These are phyloP conservation scores for Phymorhynchus buccinoides DNA, from an alignment of 1,140 invertebrate species.

Conservation along the genomic window DNA sequence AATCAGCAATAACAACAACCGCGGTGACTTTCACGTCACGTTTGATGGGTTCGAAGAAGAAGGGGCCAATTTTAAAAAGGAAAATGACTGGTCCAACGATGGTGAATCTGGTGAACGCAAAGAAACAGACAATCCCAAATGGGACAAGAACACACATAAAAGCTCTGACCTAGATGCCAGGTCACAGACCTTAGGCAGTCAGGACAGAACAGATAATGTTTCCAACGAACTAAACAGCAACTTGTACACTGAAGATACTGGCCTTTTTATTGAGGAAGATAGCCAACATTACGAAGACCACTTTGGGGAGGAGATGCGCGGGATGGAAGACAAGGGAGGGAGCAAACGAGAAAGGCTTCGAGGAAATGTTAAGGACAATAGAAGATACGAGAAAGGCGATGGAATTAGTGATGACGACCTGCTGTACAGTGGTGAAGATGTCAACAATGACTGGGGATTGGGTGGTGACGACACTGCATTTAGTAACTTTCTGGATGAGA, in stretches of 20 bases:
- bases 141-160: not conserved
- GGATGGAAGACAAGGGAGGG: too few species aligned
- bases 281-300: not conserved
- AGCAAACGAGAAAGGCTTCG: too few species aligned
- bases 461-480: too few species aligned
- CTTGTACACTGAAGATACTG: not conserved
- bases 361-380: too few species aligned
- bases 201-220: not conserved
- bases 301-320: not conserved
- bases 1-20: too few species aligned
- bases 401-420: not conserved
- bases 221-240: not conserved
- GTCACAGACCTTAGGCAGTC: not conserved
- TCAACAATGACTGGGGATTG: not conserved
- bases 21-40: too few species aligned
- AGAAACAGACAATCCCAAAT: not conserved
- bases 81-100: not conserved
- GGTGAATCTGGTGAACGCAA: not conserved
- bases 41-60: not conserved
- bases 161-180: not conserved
- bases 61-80: not conserved
- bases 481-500: too few species aligned
- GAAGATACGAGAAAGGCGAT: not conserved
- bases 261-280: not conserved
- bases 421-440: not conserved